Conservation (phyloP, 2,113 vertebrate species). For the Theropithecus gelada region DNA sequence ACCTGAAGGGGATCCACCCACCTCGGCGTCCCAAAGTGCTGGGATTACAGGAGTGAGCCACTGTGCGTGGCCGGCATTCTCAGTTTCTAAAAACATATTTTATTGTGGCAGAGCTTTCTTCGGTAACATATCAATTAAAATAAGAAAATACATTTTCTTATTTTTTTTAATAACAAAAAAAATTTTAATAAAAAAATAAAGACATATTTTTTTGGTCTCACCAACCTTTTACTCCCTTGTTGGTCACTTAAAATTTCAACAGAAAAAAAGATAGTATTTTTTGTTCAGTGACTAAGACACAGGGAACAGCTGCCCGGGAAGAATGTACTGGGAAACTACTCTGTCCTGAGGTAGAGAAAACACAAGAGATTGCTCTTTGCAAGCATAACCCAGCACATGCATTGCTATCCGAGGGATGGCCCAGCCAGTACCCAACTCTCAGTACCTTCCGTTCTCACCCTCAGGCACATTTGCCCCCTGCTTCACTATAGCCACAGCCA, state of each 20-base stretch:
- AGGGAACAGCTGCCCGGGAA: neutral
- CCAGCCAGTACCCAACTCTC: neutral
- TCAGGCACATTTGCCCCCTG: neutral
- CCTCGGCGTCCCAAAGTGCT: too few species aligned
- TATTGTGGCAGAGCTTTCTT: too few species aligned
- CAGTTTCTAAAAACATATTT: too few species aligned
- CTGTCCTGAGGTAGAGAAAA: neutral
- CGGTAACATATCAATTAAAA: too few species aligned
- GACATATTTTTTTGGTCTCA: neutral
- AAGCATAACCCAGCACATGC: neutral
- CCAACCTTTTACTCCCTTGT: neutral
- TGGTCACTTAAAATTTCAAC: neutral
- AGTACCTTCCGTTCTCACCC: neutral
- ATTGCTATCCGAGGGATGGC: neutral
- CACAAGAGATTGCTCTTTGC: neutral
- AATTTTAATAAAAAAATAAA: neutral
- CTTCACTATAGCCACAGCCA: neutral
- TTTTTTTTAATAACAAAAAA: too few species aligned
- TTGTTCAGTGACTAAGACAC: neutral
- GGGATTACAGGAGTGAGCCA: too few species aligned
- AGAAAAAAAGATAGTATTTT: neutral
- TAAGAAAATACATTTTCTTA: too few species aligned
- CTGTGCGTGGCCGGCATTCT: too few species aligned
- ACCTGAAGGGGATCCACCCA: too few species aligned
- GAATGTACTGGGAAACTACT: neutral